Percentiles rank a stretch among this genome's conserved stretches.
phyloP scores from a whole-genome alignment of 2,888 invertebrate genomes.

The Tenthredo mesomela region DNA sequence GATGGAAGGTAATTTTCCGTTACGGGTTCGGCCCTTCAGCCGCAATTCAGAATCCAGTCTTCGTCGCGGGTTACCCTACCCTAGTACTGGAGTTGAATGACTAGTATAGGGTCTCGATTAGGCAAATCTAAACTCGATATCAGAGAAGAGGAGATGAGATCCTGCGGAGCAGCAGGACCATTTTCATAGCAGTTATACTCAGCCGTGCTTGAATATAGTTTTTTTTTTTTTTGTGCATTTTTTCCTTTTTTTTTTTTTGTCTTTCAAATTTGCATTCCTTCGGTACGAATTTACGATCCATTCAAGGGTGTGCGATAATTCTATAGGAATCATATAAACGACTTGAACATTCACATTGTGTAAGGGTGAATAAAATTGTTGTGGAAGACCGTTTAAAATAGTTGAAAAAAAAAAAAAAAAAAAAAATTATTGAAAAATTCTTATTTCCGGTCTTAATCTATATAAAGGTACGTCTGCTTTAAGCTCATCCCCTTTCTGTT shows the following conservation, averaged over 20 bases:
- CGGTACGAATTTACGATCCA: background rate
- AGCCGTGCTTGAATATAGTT: background rate
- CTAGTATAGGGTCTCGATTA: constrained; percentile 46
- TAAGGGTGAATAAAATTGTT: background rate
- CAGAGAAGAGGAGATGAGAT: constrained; percentile 11
- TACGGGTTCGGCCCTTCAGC: constrained; percentile 15
- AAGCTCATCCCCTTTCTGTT: background rate
- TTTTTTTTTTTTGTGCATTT: background rate
- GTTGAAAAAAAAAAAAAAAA: too few relatives aligned
- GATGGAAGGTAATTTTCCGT: constrained; percentile 20
- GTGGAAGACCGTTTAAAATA: background rate
- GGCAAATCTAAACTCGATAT: constrained; percentile 47
- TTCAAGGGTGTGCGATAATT: background rate
- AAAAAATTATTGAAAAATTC: background rate
- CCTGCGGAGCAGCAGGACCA: background rate
- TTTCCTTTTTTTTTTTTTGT: too few relatives aligned
- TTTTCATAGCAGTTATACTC: background rate
- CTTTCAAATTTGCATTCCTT: background rate
- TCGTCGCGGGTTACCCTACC: background rate
- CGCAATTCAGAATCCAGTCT: constrained; percentile 25
- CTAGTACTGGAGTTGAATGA: constrained; percentile 21
- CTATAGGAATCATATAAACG: background rate
- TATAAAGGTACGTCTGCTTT: background rate
- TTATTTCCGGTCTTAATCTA: background rate
- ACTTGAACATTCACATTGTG: too few relatives aligned